Percentiles rank a stretch among this genome's conserved stretches.
phyloP scores from a whole-genome alignment of 2,888 invertebrate species.

The Anarsia innoxiella region DNA sequence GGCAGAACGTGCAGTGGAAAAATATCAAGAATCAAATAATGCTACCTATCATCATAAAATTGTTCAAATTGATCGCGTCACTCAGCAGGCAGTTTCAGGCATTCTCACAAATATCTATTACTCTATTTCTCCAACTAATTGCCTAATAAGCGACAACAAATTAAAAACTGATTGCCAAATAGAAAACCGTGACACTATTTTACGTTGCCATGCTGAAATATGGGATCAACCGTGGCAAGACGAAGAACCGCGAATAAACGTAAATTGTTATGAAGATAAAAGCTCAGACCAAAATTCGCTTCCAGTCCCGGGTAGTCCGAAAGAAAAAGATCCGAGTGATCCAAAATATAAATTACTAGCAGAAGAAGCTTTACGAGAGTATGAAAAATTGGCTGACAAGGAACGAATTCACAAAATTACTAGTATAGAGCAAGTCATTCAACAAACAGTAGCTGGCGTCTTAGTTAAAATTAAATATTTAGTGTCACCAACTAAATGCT shows the following conservation, averaged over 20 bases:
- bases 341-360: slow-evolving; percentile 20
- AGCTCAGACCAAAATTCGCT: slow-evolving; percentile 10
- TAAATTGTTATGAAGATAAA: slow-evolving; percentile 18
- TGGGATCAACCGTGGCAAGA: slow-evolving; percentile 21
- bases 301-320: slow-evolving; percentile 19
- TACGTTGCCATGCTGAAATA: slow-evolving; percentile 19
- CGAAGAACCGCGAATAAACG: slow-evolving; percentile 11
- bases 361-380: slow-evolving; percentile 25
- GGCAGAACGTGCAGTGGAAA: slow-evolving; percentile 25
- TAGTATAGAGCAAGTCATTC: slow-evolving; percentile 17
- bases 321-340: slow-evolving; percentile 20
- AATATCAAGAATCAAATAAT: slow-evolving; percentile 19
- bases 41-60: slow-evolving; percentile 15
- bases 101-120: slow-evolving; percentile 21
- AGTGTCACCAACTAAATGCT: slow-evolving; percentile 40
- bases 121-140: slow-evolving; percentile 14
- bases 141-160: slow-evolving; percentile 7
- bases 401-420: slow-evolving; percentile 13
- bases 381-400: slow-evolving; percentile 19
- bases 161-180: slow-evolving; percentile 4
- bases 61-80: slow-evolving; percentile 20
- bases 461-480: slow-evolving; percentile 36
- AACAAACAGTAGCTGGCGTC: slow-evolving; percentile 59
- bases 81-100: slow-evolving; percentile 25
- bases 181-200: slow-evolving; percentile 5